Evolutionary conservation across 1,140 invertebrate genomes (phyloP).

Genomic region (Choristoneura fumiferana): DNA sequence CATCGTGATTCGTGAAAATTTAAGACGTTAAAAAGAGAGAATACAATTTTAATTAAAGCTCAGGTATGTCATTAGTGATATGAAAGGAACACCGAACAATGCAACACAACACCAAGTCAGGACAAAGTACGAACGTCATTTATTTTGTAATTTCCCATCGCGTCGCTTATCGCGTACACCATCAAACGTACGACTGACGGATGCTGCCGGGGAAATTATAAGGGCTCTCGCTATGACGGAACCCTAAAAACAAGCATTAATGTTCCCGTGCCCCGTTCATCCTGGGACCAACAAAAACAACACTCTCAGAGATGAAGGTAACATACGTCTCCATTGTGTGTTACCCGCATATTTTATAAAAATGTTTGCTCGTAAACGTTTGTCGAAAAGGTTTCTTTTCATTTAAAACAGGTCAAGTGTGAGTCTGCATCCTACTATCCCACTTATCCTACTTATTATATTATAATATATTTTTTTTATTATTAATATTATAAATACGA

Average conservation of each 20-base stretch:
- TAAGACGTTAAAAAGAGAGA: too few species aligned
- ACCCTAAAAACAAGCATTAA: conserved; percentile 12
- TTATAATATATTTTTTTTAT: too few species aligned
- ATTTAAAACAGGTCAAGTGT: too few species aligned
- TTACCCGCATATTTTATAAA: conserved; percentile 19
- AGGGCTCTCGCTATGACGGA: not conserved
- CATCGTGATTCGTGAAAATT: too few species aligned
- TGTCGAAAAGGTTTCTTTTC: conserved; percentile 16
- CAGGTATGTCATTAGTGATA: too few species aligned
- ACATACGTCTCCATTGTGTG: conserved; percentile 4
- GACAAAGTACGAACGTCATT: not conserved
- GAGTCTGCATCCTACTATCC: too few species aligned
- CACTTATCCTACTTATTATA: too few species aligned
- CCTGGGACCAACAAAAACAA: conserved; percentile 7
- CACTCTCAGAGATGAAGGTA: conserved; percentile 8
- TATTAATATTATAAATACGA: too few species aligned
- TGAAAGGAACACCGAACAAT: not conserved
- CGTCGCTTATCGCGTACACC: not conserved
- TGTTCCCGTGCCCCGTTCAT: not conserved
- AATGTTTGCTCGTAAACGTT: conserved; percentile 17
- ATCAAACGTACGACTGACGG: not conserved
- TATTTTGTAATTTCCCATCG: conserved; percentile 6
- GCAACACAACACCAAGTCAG: not conserved
- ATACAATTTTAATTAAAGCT: too few species aligned
- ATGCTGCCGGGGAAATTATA: not conserved